Evolutionary conservation across 2,888 invertebrate species (phyloP).

Genomic region (Lagria hirta): DNA sequence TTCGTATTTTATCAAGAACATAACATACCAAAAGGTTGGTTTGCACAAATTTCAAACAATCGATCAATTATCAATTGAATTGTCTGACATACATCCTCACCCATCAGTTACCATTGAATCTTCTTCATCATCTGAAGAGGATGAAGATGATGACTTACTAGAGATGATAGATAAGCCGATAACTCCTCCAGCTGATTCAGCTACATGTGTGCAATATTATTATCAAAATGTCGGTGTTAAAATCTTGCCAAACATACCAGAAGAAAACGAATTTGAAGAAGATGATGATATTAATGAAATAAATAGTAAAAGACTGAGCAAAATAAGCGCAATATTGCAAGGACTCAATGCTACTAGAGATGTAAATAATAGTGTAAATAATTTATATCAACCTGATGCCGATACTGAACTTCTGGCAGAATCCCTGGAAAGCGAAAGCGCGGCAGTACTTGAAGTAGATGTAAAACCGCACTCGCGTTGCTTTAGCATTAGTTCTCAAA

Average conservation of each 20-base stretch:
- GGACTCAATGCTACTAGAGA: conserved; percentile 31
- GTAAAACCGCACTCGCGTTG: conserved; percentile 30
- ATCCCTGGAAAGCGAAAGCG: conserved; percentile 14
- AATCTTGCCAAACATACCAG: conserved; percentile 40
- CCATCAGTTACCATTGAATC: conserved; percentile 16
- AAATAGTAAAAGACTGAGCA: conserved; percentile 34
- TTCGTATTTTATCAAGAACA: conserved; percentile 28
- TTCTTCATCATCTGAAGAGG: conserved; percentile 18
- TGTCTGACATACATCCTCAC: conserved; percentile 27
- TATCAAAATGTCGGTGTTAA: conserved; percentile 36
- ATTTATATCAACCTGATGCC: conserved; percentile 20
- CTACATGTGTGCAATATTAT: conserved; percentile 4
- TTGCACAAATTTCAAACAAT: conserved; percentile 11
- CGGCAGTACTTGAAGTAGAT: conserved; percentile 31
- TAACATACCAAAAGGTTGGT: conserved; percentile 31
- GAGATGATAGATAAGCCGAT: conserved; percentile 25
- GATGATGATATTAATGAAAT: conserved; percentile 34
- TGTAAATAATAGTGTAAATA: conserved; percentile 13
- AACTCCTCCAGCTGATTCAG: conserved; percentile 4
- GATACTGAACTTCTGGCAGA: conserved; percentile 1
- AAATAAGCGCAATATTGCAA: conserved; percentile 35
- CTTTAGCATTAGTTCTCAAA: conserved; percentile 17
- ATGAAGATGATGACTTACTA: conserved; percentile 23
- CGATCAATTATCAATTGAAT: conserved; percentile 28
- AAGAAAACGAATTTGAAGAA: conserved; percentile 35